Base-by-base conservation (phyloP, 2,888 invertebrate genomes). In the Chironomus tentans region DNA sequence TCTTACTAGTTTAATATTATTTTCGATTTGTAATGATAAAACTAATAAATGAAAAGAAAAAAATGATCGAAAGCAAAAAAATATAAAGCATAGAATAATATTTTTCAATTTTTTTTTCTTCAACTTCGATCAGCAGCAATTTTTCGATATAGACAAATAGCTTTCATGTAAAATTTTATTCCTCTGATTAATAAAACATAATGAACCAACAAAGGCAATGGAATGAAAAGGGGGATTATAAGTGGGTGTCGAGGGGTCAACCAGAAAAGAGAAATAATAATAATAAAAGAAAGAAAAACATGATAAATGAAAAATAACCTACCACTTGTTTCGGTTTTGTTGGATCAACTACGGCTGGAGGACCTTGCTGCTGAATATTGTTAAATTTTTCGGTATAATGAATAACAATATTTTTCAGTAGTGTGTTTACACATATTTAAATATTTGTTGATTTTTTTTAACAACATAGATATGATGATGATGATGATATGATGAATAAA, bases 261-360 rank as follows among this genome's bases (percentile, higher is more conserved):
- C 2, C 38, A 38, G 10, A 38, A 38, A 10, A 10, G 38, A 38
- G 10, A 38, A 77, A 72, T 7, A 38, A 77, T 46, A 18, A 38
- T 38, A 38, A 38, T 10, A 38, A 38, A 38, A 38, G 7, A 38
- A 38, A 38, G 38, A 38, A 38, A 10, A 38, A 38, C 38, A 38
- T 38, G 38, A 38, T 38, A 38, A 38, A 38, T 38, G 56, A 56
- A 56, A 18, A 15, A 56, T 56, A 81, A 88, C 88, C 85, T 88
- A 89, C 89, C 89, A 87, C 86, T 83, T 85, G 84, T 83, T 88
- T 87, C 82, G 88, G 87, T 82, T 88, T 88, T 84, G 86, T 85
- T 83, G 87, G 87, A 86, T 88, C 86, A 82, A 87, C 86, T 81
- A 86, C 86, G 86, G 86, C 84, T 85, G 86, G 86, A 85, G 86